A percentile compares a stretch with the other conserved stretches of the same genome.
These are phyloP conservation scores for Salmo trutta DNA, from an alignment of 2,797 vertebrate species.

Conservation along the genomic window DNA sequence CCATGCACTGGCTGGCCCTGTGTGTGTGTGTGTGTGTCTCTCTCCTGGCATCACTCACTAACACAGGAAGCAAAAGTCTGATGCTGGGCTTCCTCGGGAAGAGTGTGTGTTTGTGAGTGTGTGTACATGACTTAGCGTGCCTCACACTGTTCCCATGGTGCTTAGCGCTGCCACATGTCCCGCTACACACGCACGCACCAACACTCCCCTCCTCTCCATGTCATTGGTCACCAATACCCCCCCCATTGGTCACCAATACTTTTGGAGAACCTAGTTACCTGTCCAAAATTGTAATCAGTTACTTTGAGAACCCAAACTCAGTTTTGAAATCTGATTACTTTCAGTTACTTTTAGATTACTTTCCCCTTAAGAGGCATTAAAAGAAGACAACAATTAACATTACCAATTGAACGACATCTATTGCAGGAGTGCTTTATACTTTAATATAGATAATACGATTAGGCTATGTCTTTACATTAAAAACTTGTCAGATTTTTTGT, in stretches of 20 bases:
- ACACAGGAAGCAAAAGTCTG: neutral
- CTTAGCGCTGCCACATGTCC: neutral
- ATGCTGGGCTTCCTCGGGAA: neutral
- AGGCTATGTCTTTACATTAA: too few relatives aligned
- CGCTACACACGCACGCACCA: neutral
- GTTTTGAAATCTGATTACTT: too few relatives aligned
- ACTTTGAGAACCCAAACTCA: neutral
- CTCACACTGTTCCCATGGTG: neutral
- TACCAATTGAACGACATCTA: too few relatives aligned
- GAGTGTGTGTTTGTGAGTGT: neutral
- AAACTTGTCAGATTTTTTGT: too few relatives aligned
- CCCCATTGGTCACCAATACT: neutral
- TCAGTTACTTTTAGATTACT: too few relatives aligned
- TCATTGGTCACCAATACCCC: neutral
- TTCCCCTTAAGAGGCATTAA: too few relatives aligned
- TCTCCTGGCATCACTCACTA: neutral
- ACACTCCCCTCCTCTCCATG: neutral
- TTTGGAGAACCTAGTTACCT: too few relatives aligned
- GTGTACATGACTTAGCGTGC: neutral
- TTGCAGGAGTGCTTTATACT: too few relatives aligned
- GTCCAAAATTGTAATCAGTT: too few relatives aligned
- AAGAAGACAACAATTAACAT: too few relatives aligned
- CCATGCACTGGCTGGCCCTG: neutral
- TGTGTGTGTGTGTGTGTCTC: neutral
- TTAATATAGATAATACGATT: too few relatives aligned